A percentile compares a stretch with the other conserved stretches of the same genome.
phyloP scores from a whole-genome alignment of 2,113 vertebrate genomes.

The Phodopus roborovskii region DNA sequence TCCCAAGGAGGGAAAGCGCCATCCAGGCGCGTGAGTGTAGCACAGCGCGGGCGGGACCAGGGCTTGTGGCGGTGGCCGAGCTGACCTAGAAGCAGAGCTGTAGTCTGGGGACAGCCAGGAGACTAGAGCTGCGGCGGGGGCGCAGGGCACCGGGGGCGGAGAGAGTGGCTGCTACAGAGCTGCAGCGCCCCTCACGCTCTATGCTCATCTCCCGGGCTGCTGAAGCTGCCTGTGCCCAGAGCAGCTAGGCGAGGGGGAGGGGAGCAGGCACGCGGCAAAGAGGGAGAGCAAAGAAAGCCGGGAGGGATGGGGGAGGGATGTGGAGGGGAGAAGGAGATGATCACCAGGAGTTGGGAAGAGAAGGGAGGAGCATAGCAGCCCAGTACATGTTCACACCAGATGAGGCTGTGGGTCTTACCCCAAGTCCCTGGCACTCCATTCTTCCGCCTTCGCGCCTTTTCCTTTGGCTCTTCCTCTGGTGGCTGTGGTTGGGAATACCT shows the following conservation, averaged over 20 bases:
- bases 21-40: slow-evolving; percentile 72
- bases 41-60: slow-evolving; percentile 73
- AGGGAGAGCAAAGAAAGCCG: neutral
- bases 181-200: slow-evolving; percentile 84
- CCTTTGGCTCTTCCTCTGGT: neutral
- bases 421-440: fast-evolving
- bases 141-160: neutral
- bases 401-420: neutral
- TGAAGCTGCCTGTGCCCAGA: slow-evolving; percentile 57
- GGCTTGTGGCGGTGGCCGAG: slow-evolving; percentile 61
- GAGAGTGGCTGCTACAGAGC: slow-evolving; percentile 69
- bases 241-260: slow-evolving; percentile 76
- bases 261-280: slow-evolving; percentile 58
- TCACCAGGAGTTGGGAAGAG: neutral
- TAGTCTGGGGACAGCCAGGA: neutral
- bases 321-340: neutral
- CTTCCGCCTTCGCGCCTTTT: neutral
- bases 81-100: slow-evolving; percentile 63
- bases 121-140: slow-evolving; percentile 21
- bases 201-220: slow-evolving; percentile 84
- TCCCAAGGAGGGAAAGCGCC: slow-evolving; percentile 76
- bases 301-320: neutral
- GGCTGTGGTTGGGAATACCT: neutral
- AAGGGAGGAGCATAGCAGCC: neutral
- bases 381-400: slow-evolving; percentile 19